Conservation (phyloP, 1,140 invertebrate genomes). For the Heliconius himera region DNA sequence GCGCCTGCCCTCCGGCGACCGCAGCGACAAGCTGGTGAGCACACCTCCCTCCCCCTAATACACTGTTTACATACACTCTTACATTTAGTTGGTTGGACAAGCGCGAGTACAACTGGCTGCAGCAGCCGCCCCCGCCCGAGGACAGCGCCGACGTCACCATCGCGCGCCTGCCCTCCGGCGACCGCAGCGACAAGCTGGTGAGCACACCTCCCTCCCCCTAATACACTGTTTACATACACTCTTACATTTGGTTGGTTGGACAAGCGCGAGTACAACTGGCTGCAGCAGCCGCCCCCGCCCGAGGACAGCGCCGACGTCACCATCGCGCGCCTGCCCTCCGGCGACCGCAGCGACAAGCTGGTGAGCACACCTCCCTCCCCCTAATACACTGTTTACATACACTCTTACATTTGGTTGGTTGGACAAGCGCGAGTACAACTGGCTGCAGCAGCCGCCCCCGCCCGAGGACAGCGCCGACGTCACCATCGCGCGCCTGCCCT, state of each 20-base stretch:
- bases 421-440: slow-evolving; percentile 94
- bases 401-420: slow-evolving; percentile 47
- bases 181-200: slow-evolving; percentile 10
- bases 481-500: slow-evolving; percentile 89
- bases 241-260: slow-evolving; percentile 81
- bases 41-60: too few relatives aligned
- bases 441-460: slow-evolving; percentile 94
- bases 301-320: slow-evolving; percentile 90
- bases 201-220: too few relatives aligned
- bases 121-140: slow-evolving; percentile 93
- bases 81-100: slow-evolving; percentile 83
- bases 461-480: slow-evolving; percentile 92
- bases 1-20: slow-evolving; percentile 87
- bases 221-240: too few relatives aligned
- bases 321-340: slow-evolving; percentile 90
- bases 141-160: slow-evolving; percentile 91
- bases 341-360: slow-evolving; percentile 63
- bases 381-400: too few relatives aligned
- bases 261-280: slow-evolving; percentile 95
- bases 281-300: slow-evolving; percentile 93
- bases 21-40: slow-evolving; percentile 10
- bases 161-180: slow-evolving; percentile 89
- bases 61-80: too few relatives aligned
- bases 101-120: slow-evolving; percentile 95
- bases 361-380: not conserved